Evolutionary conservation across 1,140 invertebrate genomes (phyloP).

Genomic region (Nephotettix cincticeps): DNA sequence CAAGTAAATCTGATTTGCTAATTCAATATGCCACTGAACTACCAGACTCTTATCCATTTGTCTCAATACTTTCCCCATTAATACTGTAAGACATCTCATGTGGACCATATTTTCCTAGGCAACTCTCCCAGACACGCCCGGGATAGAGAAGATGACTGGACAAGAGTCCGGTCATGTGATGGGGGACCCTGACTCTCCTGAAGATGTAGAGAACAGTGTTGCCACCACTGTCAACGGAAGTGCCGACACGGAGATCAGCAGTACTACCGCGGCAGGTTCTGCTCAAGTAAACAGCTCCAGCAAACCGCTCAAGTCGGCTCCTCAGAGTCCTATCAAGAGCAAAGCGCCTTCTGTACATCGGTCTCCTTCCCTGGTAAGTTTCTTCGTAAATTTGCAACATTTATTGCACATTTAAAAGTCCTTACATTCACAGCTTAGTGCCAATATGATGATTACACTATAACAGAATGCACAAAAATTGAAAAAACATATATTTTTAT

Average conservation of each 20-base stretch:
- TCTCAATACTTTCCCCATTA: too few species aligned
- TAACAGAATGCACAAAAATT: too few species aligned
- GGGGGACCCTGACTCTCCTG: slow-evolving; percentile 8
- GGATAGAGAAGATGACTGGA: slow-evolving; percentile 93
- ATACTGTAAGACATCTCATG: too few species aligned
- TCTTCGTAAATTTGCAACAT: too few species aligned
- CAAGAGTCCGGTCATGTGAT: slow-evolving; percentile 75
- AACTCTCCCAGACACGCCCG: slow-evolving; percentile 84
- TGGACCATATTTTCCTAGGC: too few species aligned
- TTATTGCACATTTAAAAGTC: too few species aligned
- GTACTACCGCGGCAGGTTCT: neutral
- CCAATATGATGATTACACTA: too few species aligned
- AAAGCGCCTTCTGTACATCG: slow-evolving; percentile 11
- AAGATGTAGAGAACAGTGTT: neutral
- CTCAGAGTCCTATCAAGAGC: slow-evolving; percentile 3
- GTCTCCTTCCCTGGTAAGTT: slow-evolving; percentile 23
- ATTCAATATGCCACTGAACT: too few species aligned
- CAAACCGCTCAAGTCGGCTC: neutral
- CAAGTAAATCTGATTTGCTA: too few species aligned
- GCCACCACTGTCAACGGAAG: neutral
- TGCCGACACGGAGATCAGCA: neutral
- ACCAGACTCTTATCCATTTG: too few species aligned
- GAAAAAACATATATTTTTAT: too few species aligned
- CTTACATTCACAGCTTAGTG: too few species aligned
- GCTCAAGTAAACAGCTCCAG: neutral